phyloP scores from a whole-genome alignment of 2,888 invertebrate species.

The Limulus polyphemus region DNA sequence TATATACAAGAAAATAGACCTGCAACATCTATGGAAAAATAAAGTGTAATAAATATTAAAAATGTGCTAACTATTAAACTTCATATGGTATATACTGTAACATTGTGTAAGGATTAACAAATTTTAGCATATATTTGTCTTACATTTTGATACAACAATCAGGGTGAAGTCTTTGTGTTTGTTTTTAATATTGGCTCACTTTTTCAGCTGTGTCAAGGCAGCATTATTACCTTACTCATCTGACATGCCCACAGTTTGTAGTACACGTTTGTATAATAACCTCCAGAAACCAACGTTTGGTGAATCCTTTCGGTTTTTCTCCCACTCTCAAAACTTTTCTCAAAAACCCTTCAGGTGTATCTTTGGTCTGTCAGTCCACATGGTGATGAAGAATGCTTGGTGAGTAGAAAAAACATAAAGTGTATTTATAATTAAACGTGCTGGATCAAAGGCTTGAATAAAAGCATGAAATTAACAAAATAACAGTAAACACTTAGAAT shows the following conservation, averaged over 20 bases:
- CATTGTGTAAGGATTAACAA: too few relatives aligned
- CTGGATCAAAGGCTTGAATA: too few relatives aligned
- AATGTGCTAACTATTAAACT: too few relatives aligned
- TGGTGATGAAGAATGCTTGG: slow-evolving; percentile 67
- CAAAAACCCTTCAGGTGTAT: slow-evolving; percentile 82
- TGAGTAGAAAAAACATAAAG: slow-evolving; percentile 45
- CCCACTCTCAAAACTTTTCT: slow-evolving; percentile 59
- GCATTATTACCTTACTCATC: slow-evolving; percentile 54
- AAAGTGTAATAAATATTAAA: too few relatives aligned
- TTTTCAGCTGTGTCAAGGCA: slow-evolving; percentile 57
- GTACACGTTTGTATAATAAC: slow-evolving; percentile 56
- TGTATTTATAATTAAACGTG: neutral
- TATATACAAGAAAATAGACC: too few relatives aligned
- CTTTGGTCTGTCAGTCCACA: slow-evolving; percentile 57
- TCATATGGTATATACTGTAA: too few relatives aligned
- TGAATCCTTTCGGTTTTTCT: slow-evolving; percentile 65
- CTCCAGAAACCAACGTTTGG: slow-evolving; percentile 61
- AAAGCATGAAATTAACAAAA: too few relatives aligned
- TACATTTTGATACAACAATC: neutral
- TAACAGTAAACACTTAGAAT: too few relatives aligned
- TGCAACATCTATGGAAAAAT: too few relatives aligned
- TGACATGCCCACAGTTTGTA: slow-evolving; percentile 45
- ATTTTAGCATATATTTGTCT: neutral
- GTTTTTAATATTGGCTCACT: slow-evolving; percentile 17
- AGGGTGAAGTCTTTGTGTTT: neutral